A percentile compares a stretch with the other conserved stretches of the same genome.
These are phyloP conservation scores for Gobiocypris rarus DNA, from an alignment of 2,113 vertebrate genomes.

Conservation along the genomic window DNA sequence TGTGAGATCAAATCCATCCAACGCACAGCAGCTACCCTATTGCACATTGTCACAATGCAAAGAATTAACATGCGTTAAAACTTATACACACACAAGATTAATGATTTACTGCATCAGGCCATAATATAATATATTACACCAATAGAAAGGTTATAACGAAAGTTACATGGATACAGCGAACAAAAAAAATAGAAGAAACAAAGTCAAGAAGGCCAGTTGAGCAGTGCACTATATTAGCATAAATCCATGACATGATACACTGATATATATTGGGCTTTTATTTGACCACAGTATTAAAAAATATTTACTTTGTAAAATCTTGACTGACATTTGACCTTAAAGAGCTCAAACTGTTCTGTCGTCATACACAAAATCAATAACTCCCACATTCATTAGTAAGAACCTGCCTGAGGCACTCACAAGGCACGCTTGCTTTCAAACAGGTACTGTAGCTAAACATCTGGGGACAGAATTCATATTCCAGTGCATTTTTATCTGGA, in stretches of 20 bases:
- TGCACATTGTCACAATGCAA: constrained; percentile 50
- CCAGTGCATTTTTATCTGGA: constrained; percentile 42
- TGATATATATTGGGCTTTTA: constrained; percentile 13
- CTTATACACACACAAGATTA: background rate
- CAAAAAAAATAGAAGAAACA: background rate
- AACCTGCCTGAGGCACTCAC: constrained; percentile 2
- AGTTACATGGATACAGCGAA: background rate
- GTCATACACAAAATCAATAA: constrained; percentile 5
- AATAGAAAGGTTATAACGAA: background rate
- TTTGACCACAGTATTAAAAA: constrained; percentile 10
- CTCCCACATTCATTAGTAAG: constrained; percentile 14
- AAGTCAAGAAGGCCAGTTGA: constrained; percentile 1
- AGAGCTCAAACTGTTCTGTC: background rate
- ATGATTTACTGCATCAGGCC: background rate
- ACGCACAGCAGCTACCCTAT: constrained; percentile 51
- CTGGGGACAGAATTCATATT: background rate
- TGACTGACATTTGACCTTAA: background rate
- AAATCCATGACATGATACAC: background rate
- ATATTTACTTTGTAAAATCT: background rate
- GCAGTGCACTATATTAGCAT: constrained; percentile 11
- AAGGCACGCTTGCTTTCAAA: constrained; percentile 11
- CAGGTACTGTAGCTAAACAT: constrained; percentile 11
- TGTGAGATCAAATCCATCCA: constrained; percentile 34
- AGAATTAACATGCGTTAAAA: constrained; percentile 20
- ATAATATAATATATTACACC: constrained; percentile 12